Base-by-base conservation (phyloP, 2,113 vertebrate species). In the Cyanoliseus patagonus region DNA sequence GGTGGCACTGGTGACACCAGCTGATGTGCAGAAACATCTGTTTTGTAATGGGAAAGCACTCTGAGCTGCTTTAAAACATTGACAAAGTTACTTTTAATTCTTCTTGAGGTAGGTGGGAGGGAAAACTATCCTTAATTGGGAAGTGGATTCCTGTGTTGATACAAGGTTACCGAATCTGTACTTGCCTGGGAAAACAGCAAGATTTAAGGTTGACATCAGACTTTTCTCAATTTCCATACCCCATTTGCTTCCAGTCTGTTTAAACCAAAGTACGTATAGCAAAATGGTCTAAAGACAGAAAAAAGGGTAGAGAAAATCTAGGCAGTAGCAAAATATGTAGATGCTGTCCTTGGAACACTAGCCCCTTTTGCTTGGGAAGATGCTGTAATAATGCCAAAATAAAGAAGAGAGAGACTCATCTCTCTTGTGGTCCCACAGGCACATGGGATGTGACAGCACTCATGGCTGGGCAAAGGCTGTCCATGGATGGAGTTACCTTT, bases 41-140 rank as follows among this genome's bases (percentile, higher is more conserved):
- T 92, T 96, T 90, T 15, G 1, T 83, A 75, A 91, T 20, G 30
- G 59, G 27, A 69, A 75, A 92, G 69, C 68, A 66, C 69, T 88
- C 52, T 42, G 61, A 94, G 66, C 77, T 93, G 73, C 92, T 90
- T 81, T 93, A 49, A 72, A 95, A 72, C 83, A 94, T 77, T 93
- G 92, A 81, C 73, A 84, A 88, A 92, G 68, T 91, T 93, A 80
- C 59, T 94, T 91, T 83, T 88, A 84, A 91, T 96, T 96, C 64
- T 88, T 3, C 41, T 55, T 72, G 80, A 91, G 92, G 88, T 84
- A 79, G 23, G 41, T 72, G 73, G 88, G 69, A 84, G 66, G 80
- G 30, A 61, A 93, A 92, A 18, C 75, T 82, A 23, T 62, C 12
- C 15, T 47, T 94, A 90, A 92, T 53, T 94, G 41, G 35, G n/a